phyloP scores from a whole-genome alignment of 2,888 invertebrate species.

The Ryuthela nishihirai region DNA sequence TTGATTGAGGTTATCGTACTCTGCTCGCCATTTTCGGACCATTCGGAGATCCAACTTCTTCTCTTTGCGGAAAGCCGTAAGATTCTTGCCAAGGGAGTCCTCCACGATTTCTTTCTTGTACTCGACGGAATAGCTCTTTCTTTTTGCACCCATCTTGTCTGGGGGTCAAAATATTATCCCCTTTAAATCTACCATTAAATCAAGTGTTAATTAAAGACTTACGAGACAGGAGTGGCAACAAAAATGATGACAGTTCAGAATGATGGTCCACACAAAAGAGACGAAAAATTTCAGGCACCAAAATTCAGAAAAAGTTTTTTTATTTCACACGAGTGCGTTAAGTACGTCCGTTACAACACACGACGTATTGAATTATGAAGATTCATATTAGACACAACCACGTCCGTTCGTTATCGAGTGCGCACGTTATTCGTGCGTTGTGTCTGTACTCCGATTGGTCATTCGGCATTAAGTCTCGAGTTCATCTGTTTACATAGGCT shows the following conservation, averaged over 20 bases:
- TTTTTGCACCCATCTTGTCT: slow-evolving; percentile 1
- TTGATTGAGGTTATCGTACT: slow-evolving; percentile 4
- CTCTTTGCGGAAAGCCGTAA: slow-evolving; percentile 2
- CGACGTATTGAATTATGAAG: neutral
- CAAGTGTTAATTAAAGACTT: neutral
- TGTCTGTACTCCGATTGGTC: slow-evolving; percentile 1
- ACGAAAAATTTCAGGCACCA: neutral
- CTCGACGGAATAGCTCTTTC: neutral
- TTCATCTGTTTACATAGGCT: no score
- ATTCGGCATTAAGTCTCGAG: neutral
- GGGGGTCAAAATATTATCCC: slow-evolving; percentile 1
- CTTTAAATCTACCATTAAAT: neutral
- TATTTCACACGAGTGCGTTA: neutral
- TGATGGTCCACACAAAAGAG: neutral
- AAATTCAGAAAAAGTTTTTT: neutral
- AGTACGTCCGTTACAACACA: neutral
- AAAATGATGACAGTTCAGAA: neutral
- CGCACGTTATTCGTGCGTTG: neutral
- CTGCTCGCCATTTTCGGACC: slow-evolving; percentile 1
- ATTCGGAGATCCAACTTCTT: slow-evolving; percentile 4
- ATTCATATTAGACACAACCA: neutral
- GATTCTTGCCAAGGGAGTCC: slow-evolving; percentile 1
- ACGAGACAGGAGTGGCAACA: neutral
- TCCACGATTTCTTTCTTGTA: neutral
- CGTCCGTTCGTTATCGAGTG: neutral